These are phyloP conservation scores for Sarcophaga peregrina DNA, from an alignment of 1,140 invertebrate genomes.

Conservation along the genomic window DNA sequence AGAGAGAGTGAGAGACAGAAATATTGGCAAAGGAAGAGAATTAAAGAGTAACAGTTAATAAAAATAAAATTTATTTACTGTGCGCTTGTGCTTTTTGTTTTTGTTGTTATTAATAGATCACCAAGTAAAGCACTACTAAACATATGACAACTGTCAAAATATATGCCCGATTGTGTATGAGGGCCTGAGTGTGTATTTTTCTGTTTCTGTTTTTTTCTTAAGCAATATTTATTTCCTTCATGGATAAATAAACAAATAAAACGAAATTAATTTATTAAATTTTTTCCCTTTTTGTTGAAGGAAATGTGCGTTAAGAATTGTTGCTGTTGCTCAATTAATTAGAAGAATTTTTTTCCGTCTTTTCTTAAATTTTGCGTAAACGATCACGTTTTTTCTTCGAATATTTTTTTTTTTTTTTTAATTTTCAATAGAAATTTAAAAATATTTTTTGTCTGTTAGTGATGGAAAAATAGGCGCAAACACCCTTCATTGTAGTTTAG, in stretches of 20 bases:
- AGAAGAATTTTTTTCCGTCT: background rate
- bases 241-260: background rate
- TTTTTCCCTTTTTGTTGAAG: background rate
- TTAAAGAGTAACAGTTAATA: too few relatives aligned
- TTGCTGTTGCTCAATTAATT: too few relatives aligned
- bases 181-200: background rate
- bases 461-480: too few relatives aligned
- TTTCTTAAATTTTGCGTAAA: background rate
- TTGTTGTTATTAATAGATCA: slow-evolving; percentile 40
- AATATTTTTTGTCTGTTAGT: too few relatives aligned
- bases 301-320: background rate
- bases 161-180: too few relatives aligned
- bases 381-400: slow-evolving; percentile 33
- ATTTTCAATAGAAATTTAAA: background rate
- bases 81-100: background rate
- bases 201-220: background rate
- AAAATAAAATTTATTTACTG: too few relatives aligned
- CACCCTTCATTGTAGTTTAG: too few relatives aligned
- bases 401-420: background rate
- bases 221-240: background rate
- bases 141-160: slow-evolving; percentile 40
- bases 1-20: background rate
- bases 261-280: background rate
- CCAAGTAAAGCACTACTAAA: slow-evolving; percentile 26
- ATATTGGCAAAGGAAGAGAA: too few relatives aligned